Evolutionary conservation across 2,113 vertebrate species (phyloP), one percentile per base, ranked within the genome.

Genomic region (Chrysemys picta): DNA sequence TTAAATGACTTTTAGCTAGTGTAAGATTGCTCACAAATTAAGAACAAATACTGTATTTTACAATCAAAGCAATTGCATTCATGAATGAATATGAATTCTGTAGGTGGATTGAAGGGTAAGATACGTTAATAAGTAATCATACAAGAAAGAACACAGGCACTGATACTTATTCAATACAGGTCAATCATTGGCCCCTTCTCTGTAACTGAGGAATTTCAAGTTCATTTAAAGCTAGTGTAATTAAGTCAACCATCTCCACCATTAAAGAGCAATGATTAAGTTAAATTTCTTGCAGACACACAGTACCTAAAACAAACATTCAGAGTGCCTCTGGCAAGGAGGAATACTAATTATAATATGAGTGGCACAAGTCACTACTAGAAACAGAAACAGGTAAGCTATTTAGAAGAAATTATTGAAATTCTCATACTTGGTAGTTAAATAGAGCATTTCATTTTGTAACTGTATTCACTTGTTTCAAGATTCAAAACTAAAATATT

Each of bases 191-290:
- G 89, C 47, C 88, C 59, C 87, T 96, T 95, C 94, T 92, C 62
- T 88, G 82, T 92, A 96, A 94, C 96, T 97, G 90, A 97, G 91
- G 96, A 96, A 97, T 97, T 97, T 96, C 93, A 93, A 97, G 92
- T 97, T 97, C 94, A 97, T 96, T 97, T 97, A 96, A 97, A 97
- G 96, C 97, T 96, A 96, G 85, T 85, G 89, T 97, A 97, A 97
- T 96, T 95, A 94, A 97, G 97, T 93, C 96, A 97, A 96, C 93
- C 95, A 97, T 87, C 87, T 97, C 93, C 93, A 96, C 96, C 96
- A 97, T 97, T 97, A 97, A 97, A 97, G 97, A 97, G 96, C 96
- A 97, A 97, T 96, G 96, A 97, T 97, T 97, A 98, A 97, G 97
- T 97, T 96, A 97, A 97, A 97, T 97, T 97, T 97, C 93, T 98